Evolutionary conservation across 2,888 invertebrate species (phyloP), one percentile per base, ranked within the genome.

Genomic region (Eupeodes latifasciatus): DNA sequence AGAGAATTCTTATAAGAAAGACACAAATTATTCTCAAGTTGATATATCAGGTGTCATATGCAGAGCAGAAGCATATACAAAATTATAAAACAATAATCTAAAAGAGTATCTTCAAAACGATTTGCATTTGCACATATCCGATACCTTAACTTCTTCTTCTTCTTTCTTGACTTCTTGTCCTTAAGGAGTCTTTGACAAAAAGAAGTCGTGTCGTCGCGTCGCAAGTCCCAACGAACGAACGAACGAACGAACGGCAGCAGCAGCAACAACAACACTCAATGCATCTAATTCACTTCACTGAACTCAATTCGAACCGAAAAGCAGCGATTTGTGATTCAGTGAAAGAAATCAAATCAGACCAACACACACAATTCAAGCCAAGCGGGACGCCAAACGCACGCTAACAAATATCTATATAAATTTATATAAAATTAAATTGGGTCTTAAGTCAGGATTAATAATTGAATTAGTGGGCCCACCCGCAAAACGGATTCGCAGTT

Each of bases 401-500:
- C 7, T 10, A 55, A 62, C 4, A 5, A 7, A 14, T 47, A 57
- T 69, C 49, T 36, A 44, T 34, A 72, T 77, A 27, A 27, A 27
- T 76, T 75, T 80, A 7, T 40, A 40, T 40, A 40, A 40, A 40
- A 27, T 27, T 80, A 77, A 81, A 81, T 85, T 81, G 88, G 88
- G 85, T 72, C 81, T 90, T 89, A 87, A 90, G 90, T 90, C 90
- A 87, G 90, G 90, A 91, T 91, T 91, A 90, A 91, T 92, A 91
- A 92, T 92, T 92, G 92, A 90, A 90, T 90, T 90, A 89, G 89
- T 85, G 77, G 89, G 92, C 91, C 92, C 92, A 92, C 92, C 92
- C 92, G 91, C 91, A 90, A 89, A 91, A 91, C 92, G 92, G 93
- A 92, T 92, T 92, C 91, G 91, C 92, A 92, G 90, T 92, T 91